A percentile compares a stretch with the other conserved stretches of the same genome.
Evolutionary conservation across 2,113 vertebrate species (phyloP).

Genomic region (Clarias magur): DNA sequence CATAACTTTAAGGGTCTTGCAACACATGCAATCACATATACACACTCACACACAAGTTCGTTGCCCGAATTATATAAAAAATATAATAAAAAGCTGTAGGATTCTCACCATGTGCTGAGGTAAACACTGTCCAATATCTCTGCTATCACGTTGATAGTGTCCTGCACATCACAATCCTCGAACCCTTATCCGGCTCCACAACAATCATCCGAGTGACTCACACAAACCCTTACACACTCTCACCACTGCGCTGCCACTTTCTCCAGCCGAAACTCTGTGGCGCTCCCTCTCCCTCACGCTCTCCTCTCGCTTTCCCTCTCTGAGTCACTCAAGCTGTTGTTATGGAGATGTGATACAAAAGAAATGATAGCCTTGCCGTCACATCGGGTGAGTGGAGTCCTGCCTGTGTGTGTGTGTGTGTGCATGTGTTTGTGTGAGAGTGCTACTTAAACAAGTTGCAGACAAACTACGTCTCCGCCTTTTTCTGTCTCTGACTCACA

Average conservation of each 20-base stretch:
- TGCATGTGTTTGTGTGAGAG: slow-evolving; percentile 16
- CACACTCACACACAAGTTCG: slow-evolving; percentile 6
- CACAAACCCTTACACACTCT: slow-evolving; percentile 28
- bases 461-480: slow-evolving; percentile 22
- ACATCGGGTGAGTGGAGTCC: slow-evolving; percentile 36
- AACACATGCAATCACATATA: slow-evolving; percentile 16
- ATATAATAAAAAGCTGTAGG: slow-evolving; percentile 21
- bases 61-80: neutral
- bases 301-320: slow-evolving; percentile 38
- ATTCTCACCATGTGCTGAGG: slow-evolving; percentile 52
- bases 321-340: slow-evolving; percentile 69
- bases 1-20: slow-evolving; percentile 41
- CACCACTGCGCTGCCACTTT: slow-evolving; percentile 32
- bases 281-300: slow-evolving; percentile 44
- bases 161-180: slow-evolving; percentile 42
- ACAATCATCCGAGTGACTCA: slow-evolving; percentile 39
- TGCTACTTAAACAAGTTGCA: neutral
- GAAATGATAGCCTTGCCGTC: slow-evolving; percentile 60
- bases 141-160: slow-evolving; percentile 34
- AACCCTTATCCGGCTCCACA: slow-evolving; percentile 15
- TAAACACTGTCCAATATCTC: slow-evolving; percentile 19
- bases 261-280: slow-evolving; percentile 67
- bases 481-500: neutral
- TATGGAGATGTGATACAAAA: slow-evolving; percentile 79
- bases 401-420: neutral